Evolutionary conservation across 2,888 invertebrate species (phyloP).

Genomic region (Megalurothrips usitatus): DNA sequence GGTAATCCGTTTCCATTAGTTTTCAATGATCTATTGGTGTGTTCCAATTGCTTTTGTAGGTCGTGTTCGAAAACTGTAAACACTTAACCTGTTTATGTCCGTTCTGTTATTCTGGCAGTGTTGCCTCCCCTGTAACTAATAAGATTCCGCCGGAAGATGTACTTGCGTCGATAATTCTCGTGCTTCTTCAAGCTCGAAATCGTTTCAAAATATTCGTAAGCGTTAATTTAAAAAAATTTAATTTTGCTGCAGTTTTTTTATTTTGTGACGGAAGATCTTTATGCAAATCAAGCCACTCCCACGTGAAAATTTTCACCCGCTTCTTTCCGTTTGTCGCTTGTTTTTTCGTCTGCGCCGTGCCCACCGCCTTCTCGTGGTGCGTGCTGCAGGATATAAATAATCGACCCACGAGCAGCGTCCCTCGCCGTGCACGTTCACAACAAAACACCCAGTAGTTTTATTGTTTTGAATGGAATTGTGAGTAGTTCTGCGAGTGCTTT

Average conservation of each 20-base stretch:
- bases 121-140: no score
- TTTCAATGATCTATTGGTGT: no score
- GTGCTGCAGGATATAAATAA: not conserved
- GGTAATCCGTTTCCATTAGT: no score
- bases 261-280: not conserved
- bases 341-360: not conserved
- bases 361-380: not conserved
- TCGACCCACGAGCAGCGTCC: slow-evolving; percentile 25
- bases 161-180: not conserved
- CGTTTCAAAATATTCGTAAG: not conserved
- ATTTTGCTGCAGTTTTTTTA: not conserved
- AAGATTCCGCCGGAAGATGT: not conserved
- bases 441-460: not conserved
- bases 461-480: not conserved
- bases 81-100: no score
- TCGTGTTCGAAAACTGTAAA: no score
- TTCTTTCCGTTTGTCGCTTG: not conserved
- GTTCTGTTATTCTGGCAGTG: no score
- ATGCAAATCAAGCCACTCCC: not conserved
- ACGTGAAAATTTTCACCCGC: not conserved
- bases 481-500: not conserved
- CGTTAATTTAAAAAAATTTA: not conserved
- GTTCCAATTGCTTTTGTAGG: no score
- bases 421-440: not conserved
- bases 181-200: not conserved